phyloP scores from a whole-genome alignment of 2,797 vertebrate species.

The Coracias cyanogaster region DNA sequence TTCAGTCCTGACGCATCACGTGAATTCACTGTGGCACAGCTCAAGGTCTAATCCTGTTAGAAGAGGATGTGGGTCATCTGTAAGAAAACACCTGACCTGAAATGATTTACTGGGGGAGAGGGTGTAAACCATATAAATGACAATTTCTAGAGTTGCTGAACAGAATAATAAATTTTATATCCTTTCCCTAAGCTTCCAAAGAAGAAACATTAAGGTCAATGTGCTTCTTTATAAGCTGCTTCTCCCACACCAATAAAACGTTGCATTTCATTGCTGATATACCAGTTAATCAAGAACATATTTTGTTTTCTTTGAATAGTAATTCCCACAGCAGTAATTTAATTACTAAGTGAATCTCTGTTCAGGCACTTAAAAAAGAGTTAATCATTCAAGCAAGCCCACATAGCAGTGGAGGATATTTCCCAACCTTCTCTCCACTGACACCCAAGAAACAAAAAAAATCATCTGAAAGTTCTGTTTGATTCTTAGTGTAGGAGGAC shows the following conservation, averaged over 20 bases:
- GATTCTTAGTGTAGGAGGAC: slow-evolving; percentile 59
- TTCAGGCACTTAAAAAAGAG: slow-evolving; percentile 23
- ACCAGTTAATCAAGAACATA: slow-evolving; percentile 4
- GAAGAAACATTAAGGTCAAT: not conserved
- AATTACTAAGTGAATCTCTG: slow-evolving; percentile 46
- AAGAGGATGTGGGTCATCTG: not conserved
- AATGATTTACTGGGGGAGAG: not conserved
- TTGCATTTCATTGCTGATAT: not conserved
- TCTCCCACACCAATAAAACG: slow-evolving; percentile 9
- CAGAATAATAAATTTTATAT: not conserved
- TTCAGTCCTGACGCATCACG: not conserved
- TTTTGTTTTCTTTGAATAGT: slow-evolving; percentile 36
- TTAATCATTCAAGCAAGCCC: slow-evolving; percentile 51
- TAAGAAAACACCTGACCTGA: not conserved
- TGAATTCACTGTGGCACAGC: not conserved
- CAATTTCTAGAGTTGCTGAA: not conserved
- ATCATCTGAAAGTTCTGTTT: slow-evolving; percentile 5
- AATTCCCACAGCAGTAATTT: slow-evolving; percentile 52
- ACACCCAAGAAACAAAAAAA: slow-evolving; percentile 32
- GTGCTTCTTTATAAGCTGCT: not conserved
- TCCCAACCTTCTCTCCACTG: slow-evolving; percentile 16
- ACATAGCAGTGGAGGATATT: slow-evolving; percentile 47
- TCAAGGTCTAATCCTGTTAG: not conserved
- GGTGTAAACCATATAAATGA: not conserved
- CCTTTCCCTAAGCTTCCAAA: not conserved